Evolutionary conservation across 2,888 invertebrate genomes (phyloP), one percentile per base, ranked within the genome.

Genomic region (Apamea monoglypha): DNA sequence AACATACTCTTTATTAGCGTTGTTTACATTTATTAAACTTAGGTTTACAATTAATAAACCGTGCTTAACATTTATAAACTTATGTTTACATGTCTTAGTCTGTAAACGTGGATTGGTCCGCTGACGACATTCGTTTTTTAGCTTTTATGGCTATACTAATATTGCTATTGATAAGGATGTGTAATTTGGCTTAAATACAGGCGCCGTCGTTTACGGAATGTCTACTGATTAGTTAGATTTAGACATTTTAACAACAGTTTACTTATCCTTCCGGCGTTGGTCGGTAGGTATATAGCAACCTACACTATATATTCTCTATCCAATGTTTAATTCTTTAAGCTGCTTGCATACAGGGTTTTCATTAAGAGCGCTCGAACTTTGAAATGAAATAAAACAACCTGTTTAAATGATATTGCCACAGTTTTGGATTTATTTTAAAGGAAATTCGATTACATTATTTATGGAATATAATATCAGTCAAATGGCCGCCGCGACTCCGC

Each of bases 151-250:
- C 16, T 64, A 40, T 12, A 56, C 10, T 25, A 56, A 10, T 56
- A 25, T 1, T 10, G 36, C 14, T 64, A 40, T 12, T 79, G 91
- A 94, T 92, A 92, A 90, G 84, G 83, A 80, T 87, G 81, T 81
- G 90, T 86, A 50, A 47, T 50, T 61, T 74, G 84, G 89, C 89
- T 93, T 91, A 29, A 3, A 87, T 29, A 32, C 32, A 86, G 94
- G 93, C 93, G 93, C 92, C 92, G 68, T 29, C 21, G 63, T 82
- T 67, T 81, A 44, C 77, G 71, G 78, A 82, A 86, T 69, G 82
- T 87, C 79, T 88, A 75, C 75, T 78, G 80, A 85, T 76, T 75
- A 3, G 18, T 32, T 53, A 36, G 5, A 50, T 74, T 66, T 44
- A 16, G 12, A 47, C 4, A 14, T n/a, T 44, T 69, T 64, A 5